These are phyloP conservation scores for Steatornis caripensis DNA, from an alignment of 2,113 vertebrate genomes.

Conservation along the genomic window DNA sequence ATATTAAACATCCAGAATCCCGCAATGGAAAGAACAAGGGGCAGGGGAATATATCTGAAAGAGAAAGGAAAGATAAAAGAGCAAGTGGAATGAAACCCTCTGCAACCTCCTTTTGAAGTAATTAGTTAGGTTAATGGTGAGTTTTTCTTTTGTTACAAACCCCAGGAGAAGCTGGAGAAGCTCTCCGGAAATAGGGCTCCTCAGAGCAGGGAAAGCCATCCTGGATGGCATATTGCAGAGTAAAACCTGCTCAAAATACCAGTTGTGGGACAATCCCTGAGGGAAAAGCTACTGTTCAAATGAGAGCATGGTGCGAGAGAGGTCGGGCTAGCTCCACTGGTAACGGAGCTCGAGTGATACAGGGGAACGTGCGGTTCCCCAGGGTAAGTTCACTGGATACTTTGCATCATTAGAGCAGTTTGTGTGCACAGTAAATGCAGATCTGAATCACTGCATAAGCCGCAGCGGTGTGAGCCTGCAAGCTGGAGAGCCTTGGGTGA, in stretches of 20 bases:
- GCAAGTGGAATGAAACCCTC: neutral
- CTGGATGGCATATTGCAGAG: neutral
- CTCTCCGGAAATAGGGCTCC: neutral
- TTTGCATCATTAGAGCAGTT: neutral
- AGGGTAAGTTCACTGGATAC: neutral
- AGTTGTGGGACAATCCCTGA: neutral
- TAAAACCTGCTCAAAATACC: neutral
- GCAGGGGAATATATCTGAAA: neutral
- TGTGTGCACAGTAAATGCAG: neutral
- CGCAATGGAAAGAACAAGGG: neutral
- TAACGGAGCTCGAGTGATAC: fast-evolving
- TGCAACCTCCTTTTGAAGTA: neutral
- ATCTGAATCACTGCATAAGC: neutral
- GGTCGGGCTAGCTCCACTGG: neutral
- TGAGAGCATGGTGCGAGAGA: neutral
- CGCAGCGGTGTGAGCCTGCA: neutral
- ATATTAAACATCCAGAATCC: neutral
- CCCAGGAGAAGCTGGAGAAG: neutral
- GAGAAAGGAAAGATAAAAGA: neutral
- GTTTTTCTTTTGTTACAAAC: neutral
- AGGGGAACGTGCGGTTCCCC: fast-evolving
- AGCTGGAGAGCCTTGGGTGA: neutral
- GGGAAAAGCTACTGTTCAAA: neutral
- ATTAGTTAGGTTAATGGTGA: neutral
- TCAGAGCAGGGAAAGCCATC: neutral